Base-by-base conservation (phyloP, 2,113 vertebrate genomes). In the Bubalus kerabau region DNA sequence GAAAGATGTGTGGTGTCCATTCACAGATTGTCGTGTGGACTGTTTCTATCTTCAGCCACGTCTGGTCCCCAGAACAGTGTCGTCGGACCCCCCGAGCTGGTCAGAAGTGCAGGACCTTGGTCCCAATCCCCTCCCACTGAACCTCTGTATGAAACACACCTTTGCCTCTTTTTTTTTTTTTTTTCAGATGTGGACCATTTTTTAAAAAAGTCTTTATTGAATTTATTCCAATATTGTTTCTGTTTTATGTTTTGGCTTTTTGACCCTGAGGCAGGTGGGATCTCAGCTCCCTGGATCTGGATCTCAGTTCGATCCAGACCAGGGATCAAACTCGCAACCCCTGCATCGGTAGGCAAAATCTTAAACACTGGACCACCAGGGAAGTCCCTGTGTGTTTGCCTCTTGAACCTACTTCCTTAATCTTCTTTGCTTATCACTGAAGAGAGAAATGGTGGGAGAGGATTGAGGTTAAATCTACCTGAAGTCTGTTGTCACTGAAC, bases 81-180 rank as follows among this genome's bases (percentile, higher is more conserved):
- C 30, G 2, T 71, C 2, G 10, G 24, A 11, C 3, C 30, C 52
- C 40, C 12, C 5, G 30, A 46, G n/a, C 28, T 43, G 24, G 11
- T 56, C 7, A n/a, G 54, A 40, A 43, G 36, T 2, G 43, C 6
- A 23, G 67, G 17, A 16, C 10, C 36, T 10, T 5, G 28, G 54
- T 8, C n/a, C 21, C 14, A 12, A 0, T 12, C 48, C 32, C 6
- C 52, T 6, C 7, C 13, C 2, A 4, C 32, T 21, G 46, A 17
- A 4, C 43, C 57, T 32, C 56, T 32, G 40, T 15, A 36, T 28
- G 3, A 32, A 43, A 17, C 36, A 32, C 2, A 4, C 0, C 10
- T 9, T 36, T 5, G 4, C 13, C 40, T 78, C 74, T 46, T 78
- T 46, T 76, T 78, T 28, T 24, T 43, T 60, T 28, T 62, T 32